A percentile compares a stretch with the other conserved stretches of the same genome.
Evolutionary conservation across 2,888 invertebrate species (phyloP).

Genomic region (Eristalis intricaria): DNA sequence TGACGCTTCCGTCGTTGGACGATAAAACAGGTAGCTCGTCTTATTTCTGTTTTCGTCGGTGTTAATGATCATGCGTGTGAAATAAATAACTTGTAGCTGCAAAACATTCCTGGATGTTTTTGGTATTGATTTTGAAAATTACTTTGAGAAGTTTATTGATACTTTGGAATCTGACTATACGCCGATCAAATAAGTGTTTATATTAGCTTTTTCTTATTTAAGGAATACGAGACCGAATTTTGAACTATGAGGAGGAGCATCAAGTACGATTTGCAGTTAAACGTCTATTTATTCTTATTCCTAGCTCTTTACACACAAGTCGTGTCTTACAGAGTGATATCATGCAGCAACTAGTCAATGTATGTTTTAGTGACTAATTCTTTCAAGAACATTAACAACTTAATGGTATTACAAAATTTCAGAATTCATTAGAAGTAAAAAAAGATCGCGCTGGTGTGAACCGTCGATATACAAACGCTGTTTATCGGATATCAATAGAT

Average conservation of each 20-base stretch:
- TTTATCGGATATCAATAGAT: slow-evolving; percentile 75
- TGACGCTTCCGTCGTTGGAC: slow-evolving; percentile 74
- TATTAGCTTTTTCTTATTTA: not conserved
- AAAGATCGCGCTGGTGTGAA: slow-evolving; percentile 77
- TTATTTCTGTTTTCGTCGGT: too few relatives aligned
- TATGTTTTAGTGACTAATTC: slow-evolving; percentile 40
- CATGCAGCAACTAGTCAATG: slow-evolving; percentile 73
- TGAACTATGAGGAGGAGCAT: slow-evolving; percentile 74
- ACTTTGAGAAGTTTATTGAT: too few relatives aligned
- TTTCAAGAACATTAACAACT: not conserved
- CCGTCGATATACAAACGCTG: slow-evolving; percentile 77
- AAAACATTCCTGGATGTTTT: too few relatives aligned
- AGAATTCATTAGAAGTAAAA: slow-evolving; percentile 74
- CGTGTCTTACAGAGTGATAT: slow-evolving; percentile 75
- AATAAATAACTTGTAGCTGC: too few relatives aligned
- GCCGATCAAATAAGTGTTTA: too few relatives aligned
- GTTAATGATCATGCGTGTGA: too few relatives aligned
- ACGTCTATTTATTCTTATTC: slow-evolving; percentile 77
- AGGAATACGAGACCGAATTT: slow-evolving; percentile 76
- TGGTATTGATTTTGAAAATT: accelerated
- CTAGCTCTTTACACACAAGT: slow-evolving; percentile 76
- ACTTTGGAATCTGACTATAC: too few relatives aligned
- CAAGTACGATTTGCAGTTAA: slow-evolving; percentile 75
- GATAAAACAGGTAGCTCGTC: slow-evolving; percentile 48
- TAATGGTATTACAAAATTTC: not conserved